Evolutionary conservation across 2,113 vertebrate species (phyloP), one percentile per base, ranked within the genome.

Genomic region (Aspidoscelis tigris): DNA sequence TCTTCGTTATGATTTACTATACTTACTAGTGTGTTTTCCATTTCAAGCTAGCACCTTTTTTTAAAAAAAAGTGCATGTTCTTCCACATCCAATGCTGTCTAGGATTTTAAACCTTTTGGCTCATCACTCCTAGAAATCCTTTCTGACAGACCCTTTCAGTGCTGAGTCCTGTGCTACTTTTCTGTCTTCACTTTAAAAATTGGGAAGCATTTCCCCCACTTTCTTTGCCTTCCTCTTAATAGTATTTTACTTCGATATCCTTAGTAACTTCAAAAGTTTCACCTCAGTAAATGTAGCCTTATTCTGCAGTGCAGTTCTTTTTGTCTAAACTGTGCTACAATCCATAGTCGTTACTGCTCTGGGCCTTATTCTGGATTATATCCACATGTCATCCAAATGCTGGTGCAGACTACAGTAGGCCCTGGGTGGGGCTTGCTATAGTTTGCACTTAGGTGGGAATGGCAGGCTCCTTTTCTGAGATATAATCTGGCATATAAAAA

Each of bases 11-110:
- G 89, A 88, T 90, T 88, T 90, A 89, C 71, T 93, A 88, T 77
- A 87, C 89, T 91, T 82, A 92, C 88, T 84, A 83, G 86, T 47
- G 88, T 89, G 85, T 83, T 89, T 61, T 87, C 68, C 85, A 82
- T 69, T 90, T 92, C 93, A 91, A 84, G 86, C 92, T 92, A 90
- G 88, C 90, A 11, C 86, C 84, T 39, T 70, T 20, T 69, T 87
- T 87, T 16, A 14, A 11, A 4, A 14, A 14, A 14, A 14, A 14
- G 55, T 92, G 94, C 93, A 92, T 95, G 93, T 88, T 89, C 39
- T 84, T 70, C 43, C 78, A 3, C 74, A 74, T 18, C 58, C 6
- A 70, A 70, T 86, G 92, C 90, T 85, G 83, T 50, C 73, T 53
- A 21, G 88, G 90, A 77, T 92, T 86, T 73, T 75, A 55, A 81